Percentiles rank a stretch among this genome's conserved stretches.
Evolutionary conservation across 2,888 invertebrate genomes (phyloP).

Genomic region (Lutraria lutraria): DNA sequence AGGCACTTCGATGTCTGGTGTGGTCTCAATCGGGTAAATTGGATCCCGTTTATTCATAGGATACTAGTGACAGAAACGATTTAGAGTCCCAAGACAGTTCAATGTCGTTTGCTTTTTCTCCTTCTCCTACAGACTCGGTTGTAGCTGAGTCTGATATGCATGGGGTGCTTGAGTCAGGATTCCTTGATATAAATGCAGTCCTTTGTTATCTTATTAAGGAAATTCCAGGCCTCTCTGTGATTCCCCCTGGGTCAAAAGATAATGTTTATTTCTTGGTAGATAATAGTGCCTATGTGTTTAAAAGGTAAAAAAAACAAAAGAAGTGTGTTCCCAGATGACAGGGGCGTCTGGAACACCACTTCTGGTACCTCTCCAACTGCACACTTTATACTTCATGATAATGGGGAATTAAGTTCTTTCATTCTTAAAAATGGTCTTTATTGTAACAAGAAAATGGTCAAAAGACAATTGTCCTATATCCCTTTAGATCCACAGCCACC

Average conservation of each 20-base stretch:
- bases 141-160: no score
- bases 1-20: no score
- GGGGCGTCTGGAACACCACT: conserved; percentile 34
- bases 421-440: neutral
- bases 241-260: conserved; percentile 25
- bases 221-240: neutral
- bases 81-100: no score
- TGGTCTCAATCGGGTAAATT: no score
- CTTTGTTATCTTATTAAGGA: no score
- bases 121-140: no score
- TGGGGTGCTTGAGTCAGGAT: no score
- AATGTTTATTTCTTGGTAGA: conserved; percentile 37
- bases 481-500: conserved; percentile 41
- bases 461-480: neutral
- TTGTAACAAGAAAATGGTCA: neutral
- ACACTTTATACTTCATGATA: neutral
- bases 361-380: conserved; percentile 34
- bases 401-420: neutral
- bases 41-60: no score
- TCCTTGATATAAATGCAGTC: no score
- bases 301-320: neutral
- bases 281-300: conserved; percentile 18
- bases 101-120: no score
- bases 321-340: conserved; percentile 37
- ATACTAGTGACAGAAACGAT: no score